A percentile compares a stretch with the other conserved stretches of the same genome.
Evolutionary conservation across 2,888 invertebrate species (phyloP).

Genomic region (Allygus modestus): DNA sequence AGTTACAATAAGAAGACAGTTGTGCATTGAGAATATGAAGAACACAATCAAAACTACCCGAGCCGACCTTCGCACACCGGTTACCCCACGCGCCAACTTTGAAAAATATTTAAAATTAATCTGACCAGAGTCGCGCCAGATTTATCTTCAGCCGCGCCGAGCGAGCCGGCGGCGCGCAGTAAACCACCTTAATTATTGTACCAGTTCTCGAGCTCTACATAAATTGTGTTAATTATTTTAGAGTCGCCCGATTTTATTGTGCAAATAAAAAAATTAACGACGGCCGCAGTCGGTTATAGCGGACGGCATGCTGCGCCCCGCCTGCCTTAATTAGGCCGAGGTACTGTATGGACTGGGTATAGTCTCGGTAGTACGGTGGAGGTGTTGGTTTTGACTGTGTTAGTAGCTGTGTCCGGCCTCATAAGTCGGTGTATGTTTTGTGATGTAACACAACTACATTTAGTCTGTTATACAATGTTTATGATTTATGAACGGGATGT

Average conservation of each 20-base stretch:
- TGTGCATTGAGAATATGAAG: too few species aligned
- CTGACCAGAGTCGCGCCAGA: background rate
- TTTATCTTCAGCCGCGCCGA: background rate
- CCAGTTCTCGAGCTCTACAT: slow-evolving; percentile 45
- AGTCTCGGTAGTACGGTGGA: background rate
- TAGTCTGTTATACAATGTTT: too few species aligned
- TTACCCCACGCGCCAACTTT: slow-evolving; percentile 32
- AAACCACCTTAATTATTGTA: slow-evolving; percentile 58
- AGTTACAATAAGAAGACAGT: too few species aligned
- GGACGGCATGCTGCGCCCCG: background rate
- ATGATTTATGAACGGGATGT: too few species aligned
- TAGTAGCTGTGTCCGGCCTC: too few species aligned
- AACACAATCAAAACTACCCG: too few species aligned
- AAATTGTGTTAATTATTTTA: slow-evolving; percentile 63
- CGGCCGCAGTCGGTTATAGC: background rate
- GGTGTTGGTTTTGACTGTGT: too few species aligned
- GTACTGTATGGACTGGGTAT: background rate
- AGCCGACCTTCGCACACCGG: slow-evolving; percentile 5
- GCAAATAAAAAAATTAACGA: slow-evolving; percentile 60
- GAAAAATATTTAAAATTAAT: slow-evolving; percentile 52
- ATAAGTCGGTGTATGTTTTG: too few species aligned
- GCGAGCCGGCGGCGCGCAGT: background rate
- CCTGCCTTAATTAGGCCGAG: slow-evolving; percentile 17
- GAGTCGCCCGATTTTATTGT: slow-evolving; percentile 54
- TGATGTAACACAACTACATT: too few species aligned